Conservation (phyloP, 2,113 vertebrate species). For the Apodemus sylvaticus region DNA sequence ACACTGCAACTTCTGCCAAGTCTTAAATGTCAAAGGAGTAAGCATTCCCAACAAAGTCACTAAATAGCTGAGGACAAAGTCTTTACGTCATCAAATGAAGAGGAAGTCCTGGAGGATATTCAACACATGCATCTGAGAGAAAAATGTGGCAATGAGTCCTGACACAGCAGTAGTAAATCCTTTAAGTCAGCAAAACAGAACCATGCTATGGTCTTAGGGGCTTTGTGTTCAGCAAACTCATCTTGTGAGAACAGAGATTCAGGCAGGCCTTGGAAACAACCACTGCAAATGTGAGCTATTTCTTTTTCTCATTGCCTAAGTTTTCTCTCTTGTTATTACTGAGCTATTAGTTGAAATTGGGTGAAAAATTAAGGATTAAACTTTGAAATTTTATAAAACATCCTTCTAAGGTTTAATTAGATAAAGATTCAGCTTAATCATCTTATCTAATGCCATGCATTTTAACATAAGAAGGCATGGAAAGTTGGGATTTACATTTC, state of each 20-base stretch:
- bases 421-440: background rate
- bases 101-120: background rate
- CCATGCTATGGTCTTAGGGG: background rate
- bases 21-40: background rate
- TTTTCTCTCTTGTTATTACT: background rate
- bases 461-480: background rate
- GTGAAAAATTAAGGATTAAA: background rate
- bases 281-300: background rate
- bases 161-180: background rate
- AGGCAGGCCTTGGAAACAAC: background rate
- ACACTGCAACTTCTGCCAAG: background rate
- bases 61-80: background rate
- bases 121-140: background rate
- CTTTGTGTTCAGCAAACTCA: background rate
- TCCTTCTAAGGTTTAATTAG: background rate
- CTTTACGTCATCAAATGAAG: constrained; percentile 13
- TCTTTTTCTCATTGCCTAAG: background rate
- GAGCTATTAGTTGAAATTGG: background rate
- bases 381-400: background rate
- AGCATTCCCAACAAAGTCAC: background rate
- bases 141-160: background rate
- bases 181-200: background rate
- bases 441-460: background rate
- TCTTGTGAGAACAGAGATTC: background rate
- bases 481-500: background rate